Evolutionary conservation across 64 coral and sea anemone genomes (phyloP).

Genomic region (Trachythela sp.): DNA sequence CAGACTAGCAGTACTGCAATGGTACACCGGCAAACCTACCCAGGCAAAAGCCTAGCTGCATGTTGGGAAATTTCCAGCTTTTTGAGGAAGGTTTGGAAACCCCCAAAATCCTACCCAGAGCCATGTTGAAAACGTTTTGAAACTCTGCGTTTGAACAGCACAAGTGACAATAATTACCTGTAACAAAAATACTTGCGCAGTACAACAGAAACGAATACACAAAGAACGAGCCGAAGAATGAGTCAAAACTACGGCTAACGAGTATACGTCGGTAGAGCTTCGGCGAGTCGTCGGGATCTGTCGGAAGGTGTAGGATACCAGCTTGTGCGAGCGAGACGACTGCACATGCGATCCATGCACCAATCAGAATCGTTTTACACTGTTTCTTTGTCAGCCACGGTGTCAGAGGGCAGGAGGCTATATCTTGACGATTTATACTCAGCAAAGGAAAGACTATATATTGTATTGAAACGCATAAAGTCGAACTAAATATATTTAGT

Average conservation of each 20-base stretch:
- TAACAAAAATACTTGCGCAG: not conserved
- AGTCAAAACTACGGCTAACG: slow-evolving; percentile 66
- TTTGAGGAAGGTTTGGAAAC: too few species aligned
- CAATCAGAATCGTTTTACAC: slow-evolving; percentile 43
- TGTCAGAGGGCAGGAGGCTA: slow-evolving; percentile 51
- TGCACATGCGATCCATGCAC: slow-evolving; percentile 64
- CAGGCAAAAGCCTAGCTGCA: too few species aligned
- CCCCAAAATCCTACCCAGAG: too few species aligned
- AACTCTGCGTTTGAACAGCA: not conserved
- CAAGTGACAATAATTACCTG: not conserved
- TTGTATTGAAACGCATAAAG: slow-evolving; percentile 75
- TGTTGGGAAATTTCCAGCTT: too few species aligned
- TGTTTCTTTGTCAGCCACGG: slow-evolving; percentile 61
- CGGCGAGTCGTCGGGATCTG: slow-evolving; percentile 41
- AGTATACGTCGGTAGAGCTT: slow-evolving; percentile 89
- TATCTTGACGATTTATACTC: slow-evolving; percentile 71
- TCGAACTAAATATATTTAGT: slow-evolving; percentile 63
- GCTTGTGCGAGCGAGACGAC: slow-evolving; percentile 51
- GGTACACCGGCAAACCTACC: too few species aligned
- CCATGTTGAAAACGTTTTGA: too few species aligned
- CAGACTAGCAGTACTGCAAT: too few species aligned
- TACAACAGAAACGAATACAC: slow-evolving; percentile 52
- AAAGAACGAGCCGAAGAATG: slow-evolving; percentile 64
- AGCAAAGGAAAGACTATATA: slow-evolving; percentile 82
- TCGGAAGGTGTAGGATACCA: slow-evolving; percentile 50